These are phyloP conservation scores for Apostichopus japonicus DNA, from an alignment of 35 echinoderm and acorn worm genomes.

Conservation along the genomic window DNA sequence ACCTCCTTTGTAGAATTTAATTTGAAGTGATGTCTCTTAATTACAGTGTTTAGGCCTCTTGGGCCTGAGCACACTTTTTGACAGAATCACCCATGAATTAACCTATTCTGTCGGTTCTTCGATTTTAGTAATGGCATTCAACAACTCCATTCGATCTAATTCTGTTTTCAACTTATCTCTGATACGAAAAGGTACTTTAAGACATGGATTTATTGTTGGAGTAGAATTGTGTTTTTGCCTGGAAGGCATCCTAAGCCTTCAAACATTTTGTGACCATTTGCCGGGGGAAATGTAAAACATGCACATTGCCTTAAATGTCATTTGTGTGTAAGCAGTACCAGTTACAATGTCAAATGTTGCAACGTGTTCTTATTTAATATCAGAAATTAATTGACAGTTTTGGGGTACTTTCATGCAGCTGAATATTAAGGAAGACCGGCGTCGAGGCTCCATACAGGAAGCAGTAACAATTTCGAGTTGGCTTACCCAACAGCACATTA, in stretches of 20 bases:
- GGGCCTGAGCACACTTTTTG: slow-evolving; percentile 69
- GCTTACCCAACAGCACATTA: no score
- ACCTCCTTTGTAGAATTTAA: slow-evolving; percentile 58
- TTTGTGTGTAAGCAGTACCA: no score
- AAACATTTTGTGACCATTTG: slow-evolving; percentile 16
- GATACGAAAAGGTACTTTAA: slow-evolving; percentile 47
- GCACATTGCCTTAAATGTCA: no score
- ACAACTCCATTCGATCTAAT: slow-evolving; percentile 68
- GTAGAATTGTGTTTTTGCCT: slow-evolving; percentile 16
- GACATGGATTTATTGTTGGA: slow-evolving; percentile 22
- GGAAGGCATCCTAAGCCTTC: slow-evolving; percentile 57
- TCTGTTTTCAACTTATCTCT: slow-evolving; percentile 62
- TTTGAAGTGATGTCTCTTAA: slow-evolving; percentile 62
- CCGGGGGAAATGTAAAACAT: no score
- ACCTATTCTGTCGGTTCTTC: slow-evolving; percentile 63
- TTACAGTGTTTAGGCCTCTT: slow-evolving; percentile 54
- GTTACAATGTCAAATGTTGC: no score
- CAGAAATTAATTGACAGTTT: no score
- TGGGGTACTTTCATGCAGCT: no score
- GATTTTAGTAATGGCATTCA: slow-evolving; percentile 37
- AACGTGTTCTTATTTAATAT: no score
- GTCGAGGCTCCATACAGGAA: no score
- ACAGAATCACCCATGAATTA: background rate
- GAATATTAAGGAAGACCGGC: no score
- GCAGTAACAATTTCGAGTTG: no score